A percentile compares a stretch with the other conserved stretches of the same genome.
Conservation (phyloP, 2,113 vertebrate species). For the Hemichromis elongatus region DNA sequence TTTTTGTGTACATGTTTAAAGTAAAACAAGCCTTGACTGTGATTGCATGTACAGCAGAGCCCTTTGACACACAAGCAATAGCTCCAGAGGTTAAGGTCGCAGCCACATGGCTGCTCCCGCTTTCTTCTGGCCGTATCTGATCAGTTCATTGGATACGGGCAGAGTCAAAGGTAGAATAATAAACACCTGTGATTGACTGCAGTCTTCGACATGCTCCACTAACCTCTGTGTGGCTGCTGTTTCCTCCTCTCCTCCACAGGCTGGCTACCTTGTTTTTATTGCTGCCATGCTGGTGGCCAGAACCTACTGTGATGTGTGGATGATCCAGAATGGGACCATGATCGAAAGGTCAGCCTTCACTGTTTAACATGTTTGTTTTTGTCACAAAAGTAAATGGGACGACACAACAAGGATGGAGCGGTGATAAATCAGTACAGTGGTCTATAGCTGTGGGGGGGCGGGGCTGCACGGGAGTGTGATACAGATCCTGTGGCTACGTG, state of each 20-base stretch:
- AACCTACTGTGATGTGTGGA: constrained; percentile 98
- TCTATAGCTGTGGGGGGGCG: no score
- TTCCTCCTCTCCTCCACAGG: constrained; percentile 64
- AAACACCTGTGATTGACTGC: background rate
- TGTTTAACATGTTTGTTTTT: rapidly evolving
- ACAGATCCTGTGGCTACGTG: no score
- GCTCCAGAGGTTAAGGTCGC: constrained; percentile 10
- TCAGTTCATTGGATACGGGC: background rate
- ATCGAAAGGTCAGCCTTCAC: constrained; percentile 87
- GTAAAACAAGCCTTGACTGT: background rate
- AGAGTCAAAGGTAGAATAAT: background rate
- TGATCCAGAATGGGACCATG: constrained; percentile 98
- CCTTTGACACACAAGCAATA: constrained; percentile 19
- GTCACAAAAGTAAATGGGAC: background rate
- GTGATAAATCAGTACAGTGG: rapidly evolving
- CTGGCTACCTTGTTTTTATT: constrained; percentile 89
- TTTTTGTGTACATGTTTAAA: background rate
- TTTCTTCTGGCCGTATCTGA: background rate
- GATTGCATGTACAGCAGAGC: background rate
- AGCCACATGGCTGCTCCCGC: background rate
- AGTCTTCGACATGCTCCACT: background rate
- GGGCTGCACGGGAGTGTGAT: no score
- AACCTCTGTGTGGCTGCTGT: background rate
- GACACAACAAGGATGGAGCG: background rate
- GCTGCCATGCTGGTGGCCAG: constrained; percentile 89